These are phyloP conservation scores for Oncopodura yosiiana DNA, from an alignment of 1,140 invertebrate genomes.

Conservation along the genomic window DNA sequence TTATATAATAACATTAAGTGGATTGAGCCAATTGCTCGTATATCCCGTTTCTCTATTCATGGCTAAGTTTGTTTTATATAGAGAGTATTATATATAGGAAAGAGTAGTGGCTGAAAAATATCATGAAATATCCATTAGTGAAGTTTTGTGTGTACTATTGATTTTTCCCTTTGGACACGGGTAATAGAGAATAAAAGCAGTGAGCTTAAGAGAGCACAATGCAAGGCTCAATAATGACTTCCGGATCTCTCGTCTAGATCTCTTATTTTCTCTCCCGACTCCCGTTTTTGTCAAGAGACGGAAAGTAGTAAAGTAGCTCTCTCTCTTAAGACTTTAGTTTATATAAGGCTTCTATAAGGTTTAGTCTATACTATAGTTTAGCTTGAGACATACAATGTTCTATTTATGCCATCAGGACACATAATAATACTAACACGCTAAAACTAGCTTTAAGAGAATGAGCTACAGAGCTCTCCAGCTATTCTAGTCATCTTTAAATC, in stretches of 20 bases:
- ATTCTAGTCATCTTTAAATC: too few relatives aligned
- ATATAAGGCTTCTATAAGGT: background rate
- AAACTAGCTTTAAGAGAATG: too few relatives aligned
- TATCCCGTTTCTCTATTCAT: background rate
- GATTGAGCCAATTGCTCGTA: background rate
- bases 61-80: background rate
- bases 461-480: too few relatives aligned
- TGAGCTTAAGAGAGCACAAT: constrained; percentile 8
- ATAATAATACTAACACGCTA: too few relatives aligned
- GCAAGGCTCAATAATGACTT: constrained; percentile 20
- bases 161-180: constrained; percentile 24
- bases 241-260: constrained; percentile 15
- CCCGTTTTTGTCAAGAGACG: background rate
- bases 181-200: constrained; percentile 14
- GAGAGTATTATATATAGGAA: background rate
- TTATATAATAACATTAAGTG: too few relatives aligned
- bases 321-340: background rate
- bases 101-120: constrained; percentile 10
- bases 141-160: constrained; percentile 22
- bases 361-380: background rate
- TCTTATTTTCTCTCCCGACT: background rate
- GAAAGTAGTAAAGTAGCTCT: background rate
- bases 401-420: background rate
- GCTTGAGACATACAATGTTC: background rate
- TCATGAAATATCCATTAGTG: constrained; percentile 30